A percentile compares a stretch with the other conserved stretches of the same genome.
Conservation (phyloP, 2,888 invertebrate genomes). For the Parnassius orleans region DNA sequence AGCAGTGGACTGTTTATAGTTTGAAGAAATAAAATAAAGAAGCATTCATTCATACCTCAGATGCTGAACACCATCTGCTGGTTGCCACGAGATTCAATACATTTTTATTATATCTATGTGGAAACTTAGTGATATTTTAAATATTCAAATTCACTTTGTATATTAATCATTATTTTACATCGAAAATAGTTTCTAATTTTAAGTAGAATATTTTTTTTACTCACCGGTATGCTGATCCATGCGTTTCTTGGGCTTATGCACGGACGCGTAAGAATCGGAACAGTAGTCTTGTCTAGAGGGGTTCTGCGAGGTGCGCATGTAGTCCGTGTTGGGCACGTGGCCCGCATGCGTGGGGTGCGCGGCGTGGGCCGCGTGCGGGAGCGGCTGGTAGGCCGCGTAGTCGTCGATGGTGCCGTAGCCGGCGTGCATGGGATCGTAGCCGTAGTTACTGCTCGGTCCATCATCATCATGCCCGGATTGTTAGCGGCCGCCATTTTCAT, state of each 20-base stretch:
- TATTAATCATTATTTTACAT: too few relatives aligned
- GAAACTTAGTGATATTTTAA: too few relatives aligned
- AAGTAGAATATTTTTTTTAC: background rate
- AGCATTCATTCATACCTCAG: too few relatives aligned
- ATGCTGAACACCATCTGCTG: too few relatives aligned
- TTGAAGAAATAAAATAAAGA: too few relatives aligned
- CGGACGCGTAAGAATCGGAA: conserved; percentile 93
- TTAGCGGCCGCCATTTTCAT: conserved; percentile 93
- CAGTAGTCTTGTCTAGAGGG: conserved; percentile 93
- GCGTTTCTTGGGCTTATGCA: conserved; percentile 94
- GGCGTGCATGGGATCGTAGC: conserved; percentile 89
- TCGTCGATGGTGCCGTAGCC: conserved; percentile 91
- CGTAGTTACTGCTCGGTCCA: conserved; percentile 86
- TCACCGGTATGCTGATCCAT: conserved; percentile 92
- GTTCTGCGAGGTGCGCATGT: conserved; percentile 87
- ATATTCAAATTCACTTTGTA: too few relatives aligned
- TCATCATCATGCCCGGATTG: conserved; percentile 83
- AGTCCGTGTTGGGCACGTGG: conserved; percentile 85
- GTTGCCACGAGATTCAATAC: too few relatives aligned
- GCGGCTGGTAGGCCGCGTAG: conserved; percentile 88
- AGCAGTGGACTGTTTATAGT: too few relatives aligned
- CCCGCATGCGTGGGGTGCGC: conserved; percentile 89
- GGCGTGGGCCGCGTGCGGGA: conserved; percentile 85
- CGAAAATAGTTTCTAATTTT: too few relatives aligned
- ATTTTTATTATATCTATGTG: too few relatives aligned